phyloP scores from a whole-genome alignment of 30 jellyfish, hydroid and myxozoan species.

The Cassiopea andromeda region DNA sequence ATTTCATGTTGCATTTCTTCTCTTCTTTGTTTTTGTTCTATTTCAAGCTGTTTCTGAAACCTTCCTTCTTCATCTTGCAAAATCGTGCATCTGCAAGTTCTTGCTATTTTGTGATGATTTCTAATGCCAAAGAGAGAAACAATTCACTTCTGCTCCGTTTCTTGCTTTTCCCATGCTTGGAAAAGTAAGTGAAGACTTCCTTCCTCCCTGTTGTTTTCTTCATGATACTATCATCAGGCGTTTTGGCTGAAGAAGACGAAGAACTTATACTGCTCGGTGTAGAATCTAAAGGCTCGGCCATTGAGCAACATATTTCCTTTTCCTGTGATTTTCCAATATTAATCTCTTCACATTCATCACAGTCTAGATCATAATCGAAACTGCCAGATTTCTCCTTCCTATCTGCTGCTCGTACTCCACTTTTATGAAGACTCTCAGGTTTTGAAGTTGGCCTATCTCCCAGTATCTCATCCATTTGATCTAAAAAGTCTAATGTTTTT shows the following conservation, averaged over 20 bases:
- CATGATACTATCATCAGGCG: not conserved
- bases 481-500: constrained; percentile 19
- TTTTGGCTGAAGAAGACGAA: not conserved
- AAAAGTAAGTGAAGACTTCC: not conserved
- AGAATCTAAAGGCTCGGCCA: not conserved
- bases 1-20: constrained; percentile 53
- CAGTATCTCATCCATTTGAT: constrained; percentile 28
- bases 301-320: not conserved
- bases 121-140: constrained; percentile 2
- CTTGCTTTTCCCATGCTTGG: constrained; percentile 37
- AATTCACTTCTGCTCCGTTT: constrained; percentile 19
- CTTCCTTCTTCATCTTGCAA: constrained; percentile 35
- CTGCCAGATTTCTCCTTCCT: constrained; percentile 1
- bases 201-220: not conserved
- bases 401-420: not conserved
- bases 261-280: not conserved
- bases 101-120: constrained; percentile 12
- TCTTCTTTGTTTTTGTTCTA: constrained; percentile 29
- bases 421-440: constrained; percentile 15
- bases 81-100: constrained; percentile 39
- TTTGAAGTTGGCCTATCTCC: constrained; percentile 45
- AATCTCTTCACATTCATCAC: not conserved
- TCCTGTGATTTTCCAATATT: not conserved
- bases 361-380: not conserved
- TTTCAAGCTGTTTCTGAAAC: not conserved